Base-by-base conservation (phyloP, 2,113 vertebrate species). In the Scolopax mira region DNA sequence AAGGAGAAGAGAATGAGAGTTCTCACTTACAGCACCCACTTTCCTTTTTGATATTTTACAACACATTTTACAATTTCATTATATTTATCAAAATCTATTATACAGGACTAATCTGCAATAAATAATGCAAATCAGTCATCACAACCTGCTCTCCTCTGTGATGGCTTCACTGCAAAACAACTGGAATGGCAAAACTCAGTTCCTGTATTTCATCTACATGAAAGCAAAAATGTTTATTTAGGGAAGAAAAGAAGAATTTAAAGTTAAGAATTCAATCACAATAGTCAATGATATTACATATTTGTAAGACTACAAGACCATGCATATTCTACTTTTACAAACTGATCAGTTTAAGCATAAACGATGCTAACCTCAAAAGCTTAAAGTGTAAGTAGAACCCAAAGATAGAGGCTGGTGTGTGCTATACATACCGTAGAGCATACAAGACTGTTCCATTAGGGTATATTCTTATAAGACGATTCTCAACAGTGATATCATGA, bases 401-500 rank as follows among this genome's bases (percentile, higher is more conserved):
- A 72, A 78, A 41, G 23, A 54, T 3, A 46, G 85, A 82, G 19
- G n/a, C 30, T 66, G 30, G 6, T 10, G 17, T 3, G 10, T 18
- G n/a, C 13, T 33, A n/a, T 80, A 89, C 95, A 30, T 85, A 99
- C 99, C 99, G 98, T 72, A 99, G 96, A 2, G 99, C 99, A 82
- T 99, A 99, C 61, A 99, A 97, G 62, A 99, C 98, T 12, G 99
- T 99, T 93, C 99, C 99, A 8, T 99, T 99, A 73, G 99, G 99
- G 75, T 99, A 99, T 97, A 99, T 99, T 93, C 98, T 98, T 95
- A 99, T 99, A 18, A 99, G 98, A 90, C 98, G 98, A 97, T 99
- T 99, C 94, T 99, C 98, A 91, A 99, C 99, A 24, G 99, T 99
- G 96, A 99, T 98, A 96, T 99, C 99, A 82, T 99, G 99, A 91